These are phyloP conservation scores for Cercocebus atys DNA, from an alignment of 2,113 vertebrate species.

Conservation along the genomic window DNA sequence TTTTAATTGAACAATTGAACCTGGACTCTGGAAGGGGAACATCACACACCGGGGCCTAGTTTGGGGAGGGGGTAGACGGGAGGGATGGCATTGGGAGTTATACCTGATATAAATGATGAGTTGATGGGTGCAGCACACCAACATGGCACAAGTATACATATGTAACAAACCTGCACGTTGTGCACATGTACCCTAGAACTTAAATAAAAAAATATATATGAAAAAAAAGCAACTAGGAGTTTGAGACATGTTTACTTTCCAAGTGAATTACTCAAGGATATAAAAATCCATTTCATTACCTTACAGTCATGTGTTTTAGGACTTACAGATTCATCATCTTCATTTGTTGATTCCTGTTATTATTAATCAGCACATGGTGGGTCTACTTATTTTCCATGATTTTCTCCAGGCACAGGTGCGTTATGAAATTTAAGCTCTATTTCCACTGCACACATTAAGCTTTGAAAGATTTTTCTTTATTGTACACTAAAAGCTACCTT, in stretches of 20 bases:
- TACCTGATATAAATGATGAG: too few species aligned
- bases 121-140: too few species aligned
- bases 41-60: too few species aligned
- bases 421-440: neutral
- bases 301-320: neutral
- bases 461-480: neutral
- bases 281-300: neutral
- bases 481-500: neutral
- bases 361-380: neutral
- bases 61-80: too few species aligned
- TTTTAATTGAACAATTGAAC: too few species aligned
- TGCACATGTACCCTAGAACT: too few species aligned
- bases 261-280: neutral
- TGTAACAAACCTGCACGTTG: too few species aligned
- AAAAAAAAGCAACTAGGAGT: neutral
- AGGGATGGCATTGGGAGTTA: too few species aligned
- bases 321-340: neutral
- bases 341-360: neutral
- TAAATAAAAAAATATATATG: too few species aligned
- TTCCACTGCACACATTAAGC: neutral
- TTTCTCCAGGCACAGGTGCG: neutral
- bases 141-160: too few species aligned
- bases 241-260: neutral
- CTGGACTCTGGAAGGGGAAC: too few species aligned
- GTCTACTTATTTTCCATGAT: neutral